Base-by-base conservation (phyloP, 2,888 invertebrate genomes). In the Trichacis sp. region DNA sequence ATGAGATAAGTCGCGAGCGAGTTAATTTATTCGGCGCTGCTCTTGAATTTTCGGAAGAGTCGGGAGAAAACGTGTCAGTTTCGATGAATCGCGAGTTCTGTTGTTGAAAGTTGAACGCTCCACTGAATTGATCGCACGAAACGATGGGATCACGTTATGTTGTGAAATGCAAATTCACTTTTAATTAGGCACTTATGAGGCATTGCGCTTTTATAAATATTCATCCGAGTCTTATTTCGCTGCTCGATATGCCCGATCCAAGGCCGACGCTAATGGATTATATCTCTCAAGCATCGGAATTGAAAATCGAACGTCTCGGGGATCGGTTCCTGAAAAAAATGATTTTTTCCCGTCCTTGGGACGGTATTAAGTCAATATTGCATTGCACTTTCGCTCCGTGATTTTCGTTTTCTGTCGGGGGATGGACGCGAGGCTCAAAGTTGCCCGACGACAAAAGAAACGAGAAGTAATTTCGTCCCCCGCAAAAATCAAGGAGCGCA, bases 371-470 rank as follows among this genome's bases (percentile, higher is more conserved):
- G 62, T 52, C 51, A 51, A 47, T 52, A 56, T 42, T 6, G 18
- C 15, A 18, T 42, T 18, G 12, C 18, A 42, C 42, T 42, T 42
- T 42, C 42, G n/a, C 42, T 42, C 4, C 15, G 8, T 42, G 8
- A 42, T 33, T 33, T 33, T 33, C n/a, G 33, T 33, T 33, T 24
- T 24, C 24, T 24, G 8, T 24, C 3, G n/a, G n/a, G n/a, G n/a
- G n/a, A n/a, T n/a, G n/a, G 69, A 61, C 48, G 65, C 68, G 54
- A 45, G 55, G 62, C 66, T 54, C 43, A 49, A 56, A 57, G 63
- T 70, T 77, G 8, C 71, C 77, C 78, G 78, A 79, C 78, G 78
- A 79, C 77, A 75, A 75, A 72, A 76, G 76, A 74, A 76, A 78
- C 77, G 29, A 36, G 17, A 47, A 30, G 9, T 11, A 6, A 33